Base-by-base conservation (phyloP, 2,888 invertebrate genomes). In the Epirrhoe alternata region DNA sequence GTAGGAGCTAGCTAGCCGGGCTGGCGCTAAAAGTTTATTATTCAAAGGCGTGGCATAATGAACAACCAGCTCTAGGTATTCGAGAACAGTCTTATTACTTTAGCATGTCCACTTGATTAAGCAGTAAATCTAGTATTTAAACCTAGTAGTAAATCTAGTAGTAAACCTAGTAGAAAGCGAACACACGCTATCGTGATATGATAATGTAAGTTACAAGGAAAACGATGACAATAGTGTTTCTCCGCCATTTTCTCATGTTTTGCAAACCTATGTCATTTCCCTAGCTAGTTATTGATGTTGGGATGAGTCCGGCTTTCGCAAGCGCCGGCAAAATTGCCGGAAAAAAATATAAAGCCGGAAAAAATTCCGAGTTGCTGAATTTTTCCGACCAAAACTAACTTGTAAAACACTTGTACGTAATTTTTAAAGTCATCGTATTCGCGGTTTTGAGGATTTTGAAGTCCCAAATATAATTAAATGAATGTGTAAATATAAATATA, bases 141-240 rank as follows among this genome's bases (percentile, higher is more conserved):
- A n/a, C 35, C 8, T 35, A 38, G 38, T 42, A 42, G 38, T 12
- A 42, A 5, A 16, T 47, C 53, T 35, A 53, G n/a, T 35, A 35
- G 35, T 55, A 42, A 42, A 35, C 10, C 35, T 42, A 12, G 42
- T 10, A 62, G 62, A 62, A 56, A 62, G 56, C 30, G 56, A 56
- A 47, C 47, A 16, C 14, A 47, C 47, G 16, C 6, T 7, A 6
- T 35, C 10, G 42, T 47, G 16, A 42, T 42, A 42, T 42, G 53
- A 42, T 61, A 57, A 57, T 61, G 57, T 38, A 1, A 47, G 56
- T 14, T 55, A 52, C 55, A 65, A 79, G 74, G 74, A 75, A 78
- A 75, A 74, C 61, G 38, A 1, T 61, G 67, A 80, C 79, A 80
- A 80, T 81, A 67, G 75, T 70, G 60, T 74, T 77, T 81, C 77